These are phyloP conservation scores for Gymnodraco acuticeps DNA, from an alignment of 2,797 vertebrate species.

Conservation along the genomic window DNA sequence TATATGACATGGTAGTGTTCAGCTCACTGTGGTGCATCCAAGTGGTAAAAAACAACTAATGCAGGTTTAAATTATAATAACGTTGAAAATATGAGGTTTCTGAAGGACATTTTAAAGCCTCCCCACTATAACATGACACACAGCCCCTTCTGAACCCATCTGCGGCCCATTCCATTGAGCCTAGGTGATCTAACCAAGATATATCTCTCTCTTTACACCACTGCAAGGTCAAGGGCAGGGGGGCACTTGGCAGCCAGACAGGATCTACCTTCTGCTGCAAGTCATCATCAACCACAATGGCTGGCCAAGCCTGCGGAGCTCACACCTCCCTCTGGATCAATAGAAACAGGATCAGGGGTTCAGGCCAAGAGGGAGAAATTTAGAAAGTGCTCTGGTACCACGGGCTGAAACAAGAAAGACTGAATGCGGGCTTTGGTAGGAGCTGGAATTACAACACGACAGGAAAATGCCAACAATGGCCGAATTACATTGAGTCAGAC, in stretches of 20 bases:
- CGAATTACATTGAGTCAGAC: conserved; percentile 38
- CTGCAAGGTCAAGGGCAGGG: conserved; percentile 69
- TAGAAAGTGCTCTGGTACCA: conserved; percentile 15
- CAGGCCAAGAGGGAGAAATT: conserved; percentile 15
- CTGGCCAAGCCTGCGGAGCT: conserved; percentile 32
- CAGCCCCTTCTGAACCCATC: conserved; percentile 21
- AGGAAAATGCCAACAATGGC: conserved; percentile 25
- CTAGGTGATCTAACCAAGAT: conserved; percentile 35
- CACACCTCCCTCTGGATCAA: conserved; percentile 60
- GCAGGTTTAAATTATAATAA: neutral
- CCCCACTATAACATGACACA: neutral
- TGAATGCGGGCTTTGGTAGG: neutral
- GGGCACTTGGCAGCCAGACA: conserved; percentile 43
- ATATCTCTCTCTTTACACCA: conserved; percentile 36
- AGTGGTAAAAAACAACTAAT: neutral
- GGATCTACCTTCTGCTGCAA: conserved; percentile 37
- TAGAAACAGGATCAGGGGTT: conserved; percentile 60
- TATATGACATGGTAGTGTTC: neutral
- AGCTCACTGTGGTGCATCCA: neutral
- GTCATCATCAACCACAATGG: conserved; percentile 32
- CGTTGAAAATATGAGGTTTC: conserved; percentile 1
- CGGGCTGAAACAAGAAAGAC: conserved; percentile 20
- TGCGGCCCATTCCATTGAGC: conserved; percentile 26
- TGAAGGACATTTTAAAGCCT: conserved; percentile 12
- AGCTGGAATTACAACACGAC: neutral